A percentile compares a stretch with the other conserved stretches of the same genome.
phyloP scores from a whole-genome alignment of 2,888 invertebrate genomes.

The Leptopilina drosophilae region DNA sequence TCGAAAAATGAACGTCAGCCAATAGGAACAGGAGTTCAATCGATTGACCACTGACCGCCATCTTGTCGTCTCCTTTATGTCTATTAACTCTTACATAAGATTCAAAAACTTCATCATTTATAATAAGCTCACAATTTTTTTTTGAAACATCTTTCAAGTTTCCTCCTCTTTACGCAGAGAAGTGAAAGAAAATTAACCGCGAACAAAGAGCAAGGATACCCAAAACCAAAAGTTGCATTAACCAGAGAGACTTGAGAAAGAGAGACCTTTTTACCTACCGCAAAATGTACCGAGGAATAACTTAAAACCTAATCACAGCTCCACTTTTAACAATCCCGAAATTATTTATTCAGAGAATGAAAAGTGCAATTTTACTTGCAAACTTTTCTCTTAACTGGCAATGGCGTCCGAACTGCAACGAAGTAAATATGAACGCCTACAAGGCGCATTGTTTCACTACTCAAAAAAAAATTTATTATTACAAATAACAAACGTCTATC shows the following conservation, averaged over 20 bases:
- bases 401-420: not conserved
- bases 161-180: no score
- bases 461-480: not conserved
- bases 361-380: not conserved
- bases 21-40: not conserved
- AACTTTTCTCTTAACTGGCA: not conserved
- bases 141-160: not conserved
- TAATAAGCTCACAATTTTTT: not conserved
- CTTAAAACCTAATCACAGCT: conserved; percentile 22
- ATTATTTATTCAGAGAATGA: not conserved
- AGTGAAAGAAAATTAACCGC: not conserved
- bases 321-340: not conserved
- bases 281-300: conserved; percentile 1
- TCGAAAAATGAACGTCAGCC: not conserved
- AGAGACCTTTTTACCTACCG: conserved; percentile 15
- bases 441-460: conserved; percentile 18
- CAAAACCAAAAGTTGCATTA: conserved; percentile 33
- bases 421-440: not conserved
- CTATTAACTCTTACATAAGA: not conserved
- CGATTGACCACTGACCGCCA: not conserved
- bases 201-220: not conserved
- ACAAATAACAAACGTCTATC: not conserved
- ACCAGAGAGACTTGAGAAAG: not conserved
- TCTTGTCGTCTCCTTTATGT: not conserved
- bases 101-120: not conserved